phyloP scores from a whole-genome alignment of 1,140 invertebrate genomes.

The Aphis gossypii region DNA sequence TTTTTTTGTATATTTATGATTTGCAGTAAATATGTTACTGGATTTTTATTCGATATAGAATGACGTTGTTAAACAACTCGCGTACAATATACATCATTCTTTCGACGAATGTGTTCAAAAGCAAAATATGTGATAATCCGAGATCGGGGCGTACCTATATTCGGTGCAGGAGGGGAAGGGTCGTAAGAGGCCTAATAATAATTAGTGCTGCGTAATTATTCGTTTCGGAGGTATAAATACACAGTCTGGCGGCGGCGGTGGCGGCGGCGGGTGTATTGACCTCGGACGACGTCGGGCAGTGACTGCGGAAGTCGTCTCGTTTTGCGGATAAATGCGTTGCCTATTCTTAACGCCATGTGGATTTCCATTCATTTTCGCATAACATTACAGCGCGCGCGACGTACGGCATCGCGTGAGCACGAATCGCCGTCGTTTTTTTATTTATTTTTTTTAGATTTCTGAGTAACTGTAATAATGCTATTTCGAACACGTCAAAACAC shows the following conservation, averaged over 20 bases:
- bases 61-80: too few relatives aligned
- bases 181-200: not conserved
- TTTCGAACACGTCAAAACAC: not conserved
- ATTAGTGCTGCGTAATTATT: not conserved
- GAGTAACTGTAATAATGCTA: not conserved
- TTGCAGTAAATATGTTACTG: too few relatives aligned
- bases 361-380: not conserved
- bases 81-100: too few relatives aligned
- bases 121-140: not conserved
- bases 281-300: not conserved
- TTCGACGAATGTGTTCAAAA: not conserved
- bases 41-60: too few relatives aligned
- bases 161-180: not conserved
- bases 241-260: not conserved
- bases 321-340: not conserved
- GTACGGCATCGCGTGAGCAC: too few relatives aligned
- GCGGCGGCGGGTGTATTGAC: slow-evolving; percentile 21
- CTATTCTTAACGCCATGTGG: not conserved
- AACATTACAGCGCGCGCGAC: too few relatives aligned
- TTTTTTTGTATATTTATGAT: too few relatives aligned
- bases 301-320: not conserved
- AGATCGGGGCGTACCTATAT: not conserved
- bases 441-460: too few relatives aligned
- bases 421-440: not conserved
- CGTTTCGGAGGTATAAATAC: not conserved